These are phyloP conservation scores for Apostichopus japonicus DNA, from an alignment of 35 echinoderm and acorn worm genomes.

Conservation along the genomic window DNA sequence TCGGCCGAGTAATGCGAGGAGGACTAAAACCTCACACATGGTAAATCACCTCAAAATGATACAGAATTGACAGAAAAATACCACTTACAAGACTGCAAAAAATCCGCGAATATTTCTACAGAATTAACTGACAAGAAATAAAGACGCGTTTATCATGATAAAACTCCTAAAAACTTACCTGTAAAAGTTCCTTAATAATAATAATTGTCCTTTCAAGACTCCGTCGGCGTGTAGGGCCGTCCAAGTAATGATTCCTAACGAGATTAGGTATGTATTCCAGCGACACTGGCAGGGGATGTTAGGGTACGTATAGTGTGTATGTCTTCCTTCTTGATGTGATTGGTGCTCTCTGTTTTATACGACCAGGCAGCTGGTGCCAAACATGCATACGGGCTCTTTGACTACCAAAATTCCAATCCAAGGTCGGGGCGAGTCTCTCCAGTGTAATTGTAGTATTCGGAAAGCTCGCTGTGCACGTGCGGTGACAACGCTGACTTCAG, in stretches of 20 bases:
- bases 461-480: no score
- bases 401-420: conserved; percentile 33
- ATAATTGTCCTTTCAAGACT: conserved; percentile 32
- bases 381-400: conserved; percentile 33
- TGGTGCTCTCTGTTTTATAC: conserved; percentile 45
- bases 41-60: no score
- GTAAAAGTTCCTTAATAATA: conserved; percentile 39
- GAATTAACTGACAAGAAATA: no score
- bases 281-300: background rate
- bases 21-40: no score
- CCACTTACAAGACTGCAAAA: no score
- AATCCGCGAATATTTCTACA: no score
- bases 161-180: conserved; percentile 19
- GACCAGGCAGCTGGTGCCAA: conserved; percentile 47
- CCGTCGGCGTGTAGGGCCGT: conserved; percentile 49
- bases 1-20: no score
- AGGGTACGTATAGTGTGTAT: conserved; percentile 31
- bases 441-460: background rate
- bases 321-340: background rate
- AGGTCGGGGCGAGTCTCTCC: background rate
- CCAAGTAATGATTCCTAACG: conserved; percentile 45
- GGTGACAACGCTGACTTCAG: no score
- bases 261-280: conserved; percentile 48
- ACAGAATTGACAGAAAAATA: no score
- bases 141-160: no score